These are phyloP conservation scores for Ariopsis seemanni DNA, from an alignment of 2,113 vertebrate species.

Conservation along the genomic window DNA sequence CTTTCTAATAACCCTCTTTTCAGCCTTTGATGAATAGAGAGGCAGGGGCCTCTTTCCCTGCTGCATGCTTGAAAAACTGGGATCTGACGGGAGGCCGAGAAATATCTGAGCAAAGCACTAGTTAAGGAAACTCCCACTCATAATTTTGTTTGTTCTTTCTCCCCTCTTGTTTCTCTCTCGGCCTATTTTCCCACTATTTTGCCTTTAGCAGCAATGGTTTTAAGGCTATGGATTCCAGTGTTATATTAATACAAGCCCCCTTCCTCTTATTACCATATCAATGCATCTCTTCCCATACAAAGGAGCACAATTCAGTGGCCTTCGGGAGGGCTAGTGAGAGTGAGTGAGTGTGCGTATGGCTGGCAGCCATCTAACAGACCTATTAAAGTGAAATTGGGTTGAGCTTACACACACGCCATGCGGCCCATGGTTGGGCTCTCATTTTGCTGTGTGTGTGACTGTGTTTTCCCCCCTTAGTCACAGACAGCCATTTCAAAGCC, in stretches of 20 bases:
- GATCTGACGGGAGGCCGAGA: constrained; percentile 60
- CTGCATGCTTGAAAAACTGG: constrained; percentile 55
- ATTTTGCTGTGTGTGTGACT: constrained; percentile 45
- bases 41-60: constrained; percentile 51
- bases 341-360: constrained; percentile 40
- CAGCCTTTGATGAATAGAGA: constrained; percentile 54
- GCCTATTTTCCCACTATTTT: constrained; percentile 46
- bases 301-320: constrained; percentile 51
- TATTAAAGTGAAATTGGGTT: constrained; percentile 55
- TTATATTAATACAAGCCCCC: constrained; percentile 48
- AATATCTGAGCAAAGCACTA: constrained; percentile 56
- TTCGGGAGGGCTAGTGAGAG: constrained; percentile 44
- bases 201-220: constrained; percentile 48
- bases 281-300: constrained; percentile 52
- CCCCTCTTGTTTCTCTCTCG: constrained; percentile 41
- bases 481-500: constrained; percentile 53
- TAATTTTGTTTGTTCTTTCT: constrained; percentile 55
- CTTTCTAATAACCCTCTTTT: constrained; percentile 59
- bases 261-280: constrained; percentile 56
- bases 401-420: constrained; percentile 44
- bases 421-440: constrained; percentile 31
- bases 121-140: constrained; percentile 51
- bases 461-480: constrained; percentile 31
- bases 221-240: constrained; percentile 48
- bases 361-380: constrained; percentile 49